phyloP scores from a whole-genome alignment of 2,888 invertebrate genomes.

The Thymelicus sylvestris region DNA sequence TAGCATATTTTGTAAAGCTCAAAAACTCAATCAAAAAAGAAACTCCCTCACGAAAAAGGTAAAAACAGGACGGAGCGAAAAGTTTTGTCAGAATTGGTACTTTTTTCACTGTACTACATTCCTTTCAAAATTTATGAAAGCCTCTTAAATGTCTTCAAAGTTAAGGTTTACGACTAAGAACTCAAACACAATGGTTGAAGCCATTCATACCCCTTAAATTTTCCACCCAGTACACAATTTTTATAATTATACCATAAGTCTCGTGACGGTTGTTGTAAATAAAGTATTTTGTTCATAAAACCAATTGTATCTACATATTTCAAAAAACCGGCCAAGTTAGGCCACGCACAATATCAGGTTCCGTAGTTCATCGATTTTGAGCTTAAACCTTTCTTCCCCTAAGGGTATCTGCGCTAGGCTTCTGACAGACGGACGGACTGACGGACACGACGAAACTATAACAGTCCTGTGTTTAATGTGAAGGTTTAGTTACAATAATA shows the following conservation, averaged over 20 bases:
- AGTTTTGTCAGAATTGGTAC: not conserved
- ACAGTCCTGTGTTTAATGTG: too few species aligned
- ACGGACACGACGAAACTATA: too few species aligned
- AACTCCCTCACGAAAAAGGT: not conserved
- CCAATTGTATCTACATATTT: too few species aligned
- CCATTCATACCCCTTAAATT: not conserved
- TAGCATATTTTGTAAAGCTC: not conserved
- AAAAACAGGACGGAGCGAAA: slow-evolving; percentile 5
- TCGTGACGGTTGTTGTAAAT: not conserved
- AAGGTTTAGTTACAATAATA: not conserved
- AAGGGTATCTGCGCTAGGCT: too few species aligned
- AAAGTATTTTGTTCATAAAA: too few species aligned
- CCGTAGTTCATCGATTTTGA: too few species aligned
- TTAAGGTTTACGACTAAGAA: slow-evolving; percentile 1
- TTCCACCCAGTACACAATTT: not conserved
- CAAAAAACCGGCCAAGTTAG: too few species aligned
- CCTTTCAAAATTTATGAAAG: slow-evolving; percentile 1
- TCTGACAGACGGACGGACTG: too few species aligned
- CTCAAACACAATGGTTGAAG: slow-evolving; percentile 1
- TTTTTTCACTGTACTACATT: slow-evolving; percentile 1
- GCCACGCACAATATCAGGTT: too few species aligned
- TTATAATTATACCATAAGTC: not conserved
- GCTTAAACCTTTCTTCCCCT: too few species aligned
- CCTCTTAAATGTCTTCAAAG: not conserved
- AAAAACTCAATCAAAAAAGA: not conserved